Conservation (phyloP, 2,888 invertebrate species). For the Campoplex capitator region DNA sequence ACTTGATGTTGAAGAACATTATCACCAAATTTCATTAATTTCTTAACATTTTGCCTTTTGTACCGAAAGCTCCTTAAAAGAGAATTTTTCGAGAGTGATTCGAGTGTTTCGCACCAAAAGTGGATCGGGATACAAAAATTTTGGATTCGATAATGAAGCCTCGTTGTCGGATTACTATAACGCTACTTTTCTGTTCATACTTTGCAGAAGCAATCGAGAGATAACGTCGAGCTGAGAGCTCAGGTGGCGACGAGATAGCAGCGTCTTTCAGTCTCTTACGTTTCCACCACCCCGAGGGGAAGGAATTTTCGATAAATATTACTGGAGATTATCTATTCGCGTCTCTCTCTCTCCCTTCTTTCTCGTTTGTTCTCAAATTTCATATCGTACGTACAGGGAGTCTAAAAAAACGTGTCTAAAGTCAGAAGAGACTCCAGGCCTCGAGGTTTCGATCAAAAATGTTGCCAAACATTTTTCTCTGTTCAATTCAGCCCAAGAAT, state of each 20-base stretch:
- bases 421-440: neutral
- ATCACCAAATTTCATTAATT: no score
- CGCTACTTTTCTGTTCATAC: conserved; percentile 17
- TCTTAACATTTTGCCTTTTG: no score
- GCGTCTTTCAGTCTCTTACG: conserved; percentile 1
- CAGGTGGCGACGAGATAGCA: conserved; percentile 37
- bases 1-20: no score
- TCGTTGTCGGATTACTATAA: conserved; percentile 50
- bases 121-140: conserved; percentile 16
- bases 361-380: neutral
- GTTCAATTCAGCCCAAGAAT: no score
- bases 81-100: no score
- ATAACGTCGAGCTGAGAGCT: conserved; percentile 34
- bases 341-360: neutral
- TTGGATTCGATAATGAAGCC: conserved; percentile 7
- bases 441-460: neutral
- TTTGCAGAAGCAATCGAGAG: conserved; percentile 44
- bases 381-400: neutral
- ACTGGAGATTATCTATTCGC: neutral
- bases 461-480: neutral
- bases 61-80: no score
- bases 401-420: neutral
- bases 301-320: conserved; percentile 32
- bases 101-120: neutral
- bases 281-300: neutral